Evolutionary conservation across 2,113 vertebrate genomes (phyloP).

Genomic region (Anas platyrhynchos): DNA sequence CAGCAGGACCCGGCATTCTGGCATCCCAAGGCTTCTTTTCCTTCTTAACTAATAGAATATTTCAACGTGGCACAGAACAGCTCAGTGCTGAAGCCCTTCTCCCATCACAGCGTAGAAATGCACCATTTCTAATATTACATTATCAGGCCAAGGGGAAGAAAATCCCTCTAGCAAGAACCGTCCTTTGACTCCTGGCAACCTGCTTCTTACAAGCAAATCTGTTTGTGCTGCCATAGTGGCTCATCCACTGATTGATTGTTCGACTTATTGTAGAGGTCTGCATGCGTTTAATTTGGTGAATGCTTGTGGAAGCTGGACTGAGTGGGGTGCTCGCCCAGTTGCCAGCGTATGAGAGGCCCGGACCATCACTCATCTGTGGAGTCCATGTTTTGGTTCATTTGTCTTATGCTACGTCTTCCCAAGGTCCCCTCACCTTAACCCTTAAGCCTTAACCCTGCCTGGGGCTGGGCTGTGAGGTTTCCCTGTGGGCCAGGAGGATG

Average conservation of each 20-base stretch:
- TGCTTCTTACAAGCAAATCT: background rate
- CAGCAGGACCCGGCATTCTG: background rate
- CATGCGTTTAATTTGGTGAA: background rate
- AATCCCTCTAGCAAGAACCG: background rate
- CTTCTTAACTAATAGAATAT: background rate
- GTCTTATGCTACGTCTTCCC: background rate
- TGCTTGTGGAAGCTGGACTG: rapidly evolving
- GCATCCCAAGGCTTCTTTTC: background rate
- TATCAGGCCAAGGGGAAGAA: background rate
- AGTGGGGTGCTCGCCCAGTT: background rate
- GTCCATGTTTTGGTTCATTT: background rate
- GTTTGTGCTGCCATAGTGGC: background rate
- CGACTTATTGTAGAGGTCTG: background rate
- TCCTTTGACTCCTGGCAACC: background rate
- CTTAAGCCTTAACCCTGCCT: rapidly evolving
- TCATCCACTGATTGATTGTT: background rate
- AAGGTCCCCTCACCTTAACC: background rate
- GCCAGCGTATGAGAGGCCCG: background rate
- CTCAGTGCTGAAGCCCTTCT: background rate
- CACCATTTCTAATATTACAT: rapidly evolving
- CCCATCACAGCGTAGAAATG: background rate
- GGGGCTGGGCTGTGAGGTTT: rapidly evolving
- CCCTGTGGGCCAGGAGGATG: background rate
- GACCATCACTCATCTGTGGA: background rate
- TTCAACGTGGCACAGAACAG: background rate